These are phyloP conservation scores for Sebastes melanostomus DNA, from an alignment of 2,797 vertebrate species.

Conservation along the genomic window DNA sequence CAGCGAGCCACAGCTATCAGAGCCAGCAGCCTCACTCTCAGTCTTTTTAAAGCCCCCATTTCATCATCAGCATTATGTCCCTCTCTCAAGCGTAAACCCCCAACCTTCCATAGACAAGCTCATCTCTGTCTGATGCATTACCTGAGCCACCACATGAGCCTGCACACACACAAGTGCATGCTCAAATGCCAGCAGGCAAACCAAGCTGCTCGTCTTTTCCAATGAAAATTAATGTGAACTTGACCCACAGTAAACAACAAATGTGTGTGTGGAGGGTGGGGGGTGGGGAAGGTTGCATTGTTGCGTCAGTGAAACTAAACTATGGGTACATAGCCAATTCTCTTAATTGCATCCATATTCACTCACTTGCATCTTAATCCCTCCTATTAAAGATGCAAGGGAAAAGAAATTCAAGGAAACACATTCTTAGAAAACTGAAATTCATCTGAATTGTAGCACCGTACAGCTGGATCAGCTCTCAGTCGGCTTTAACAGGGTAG, in stretches of 20 bases:
- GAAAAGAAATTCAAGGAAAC: neutral
- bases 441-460: neutral
- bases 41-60: slow-evolving; percentile 21
- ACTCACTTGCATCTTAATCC: neutral
- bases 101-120: neutral
- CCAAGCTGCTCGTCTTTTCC: neutral
- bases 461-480: too few species aligned
- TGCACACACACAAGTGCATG: neutral
- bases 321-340: neutral
- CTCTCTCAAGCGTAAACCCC: neutral
- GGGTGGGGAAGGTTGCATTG: neutral
- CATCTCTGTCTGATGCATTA: neutral
- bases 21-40: slow-evolving; percentile 8
- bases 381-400: neutral
- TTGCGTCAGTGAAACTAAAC: slow-evolving; percentile 14
- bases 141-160: neutral
- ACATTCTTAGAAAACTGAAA: too few species aligned
- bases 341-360: neutral
- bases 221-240: neutral
- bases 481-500: too few species aligned
- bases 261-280: too few species aligned
- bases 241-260: neutral
- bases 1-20: slow-evolving; percentile 21
- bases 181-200: neutral
- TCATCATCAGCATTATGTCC: slow-evolving; percentile 14